Evolutionary conservation across 64 coral and sea anemone genomes (phyloP), one percentile per base, ranked within the genome.

Genomic region (Actinia tenebrosa): DNA sequence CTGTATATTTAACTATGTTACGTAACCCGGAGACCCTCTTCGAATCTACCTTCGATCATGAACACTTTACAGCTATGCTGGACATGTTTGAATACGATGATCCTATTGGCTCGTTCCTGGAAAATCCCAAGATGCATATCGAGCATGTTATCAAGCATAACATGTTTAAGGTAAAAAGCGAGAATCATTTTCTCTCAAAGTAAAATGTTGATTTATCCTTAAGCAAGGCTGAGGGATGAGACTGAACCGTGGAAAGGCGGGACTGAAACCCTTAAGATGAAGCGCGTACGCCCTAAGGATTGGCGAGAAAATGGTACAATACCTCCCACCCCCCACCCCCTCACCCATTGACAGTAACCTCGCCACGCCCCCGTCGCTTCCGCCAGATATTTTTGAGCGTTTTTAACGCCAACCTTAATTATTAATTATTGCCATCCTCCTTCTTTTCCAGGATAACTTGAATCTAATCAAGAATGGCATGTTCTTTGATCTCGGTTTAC

Each of bases 381-480:
- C 30, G 30, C 30, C 30, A 37, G 30, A 0, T 37, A 37, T 0
- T 37, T 37, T 0, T 37, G 30, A 37, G 1, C 30, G 0, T 50
- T 8, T 8, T 8, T 50, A 5, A 50, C 0, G 47, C 47, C 2
- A 50, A 8, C 0, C 3, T 50, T 50, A 50, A 50, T 50, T 8
- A 50, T 50, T 58, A 58, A 58, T 7, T 1, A 58, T 58, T 58
- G 7, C 56, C 30, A 37, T 11, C 2, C 15, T 20, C 4, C 71
- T 8, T 45, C 63, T 68, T 80, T 86, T 79, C 53, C 59, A 98
- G 96, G 96, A 94, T 55, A 85, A 87, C 77, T 87, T 98, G 23
- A 98, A 98, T 77, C 93, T 98, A 7, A 94, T 98, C 16, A 98
- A 94, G 37, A 98, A 98, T 86, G 93, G 96, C 7, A 98, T 98